Evolutionary conservation across 2,797 vertebrate genomes (phyloP), one percentile per base, ranked within the genome.

Genomic region (Sternotherus odoratus): DNA sequence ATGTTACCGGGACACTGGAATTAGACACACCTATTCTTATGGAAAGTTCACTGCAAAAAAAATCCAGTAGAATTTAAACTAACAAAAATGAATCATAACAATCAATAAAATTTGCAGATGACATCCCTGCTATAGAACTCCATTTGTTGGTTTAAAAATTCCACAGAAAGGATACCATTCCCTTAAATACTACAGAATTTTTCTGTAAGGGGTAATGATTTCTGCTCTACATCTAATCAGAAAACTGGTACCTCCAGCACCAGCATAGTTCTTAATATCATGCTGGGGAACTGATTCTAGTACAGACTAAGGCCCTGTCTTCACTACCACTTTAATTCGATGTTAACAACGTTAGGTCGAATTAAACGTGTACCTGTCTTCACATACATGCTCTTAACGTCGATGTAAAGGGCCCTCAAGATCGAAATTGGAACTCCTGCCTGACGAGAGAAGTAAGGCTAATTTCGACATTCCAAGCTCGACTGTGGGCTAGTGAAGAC

Each of bases 121-220:
- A 48, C 26, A 48, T 75, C 26, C 24, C 24, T 30, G 43, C 39
- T 75, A 26, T 16, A 48, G 24, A 75, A 75, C 12, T 15, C 24
- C 13, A 46, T 24, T 43, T 12, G 43, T 49, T 56, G 2, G 13
- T 63, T 6, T 79, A 0, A 74, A 46, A 46, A 46, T 83, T 92
- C 60, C 46, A 82, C 54, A 85, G 39, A 88, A 83, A 53, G 16
- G 66, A 57, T 0, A 33, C 1, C 12, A 33, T 4, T 66, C 13
- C 53, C 28, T 60, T 43, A 80, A 66, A 17, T 3, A 5, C 8
- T 2, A 0, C 0, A 17, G 2, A 2, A 79, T 3, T 79, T 86
- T 85, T 82, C 51, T 93, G 89, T 88, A 81, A 83, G 86, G n/a
- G 86, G 93, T 95, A 93, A 77, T 81, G 48, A 66, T 86, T 90